Evolutionary conservation across 2,797 vertebrate species (phyloP).

Genomic region (Pseudochirops corinnae): DNA sequence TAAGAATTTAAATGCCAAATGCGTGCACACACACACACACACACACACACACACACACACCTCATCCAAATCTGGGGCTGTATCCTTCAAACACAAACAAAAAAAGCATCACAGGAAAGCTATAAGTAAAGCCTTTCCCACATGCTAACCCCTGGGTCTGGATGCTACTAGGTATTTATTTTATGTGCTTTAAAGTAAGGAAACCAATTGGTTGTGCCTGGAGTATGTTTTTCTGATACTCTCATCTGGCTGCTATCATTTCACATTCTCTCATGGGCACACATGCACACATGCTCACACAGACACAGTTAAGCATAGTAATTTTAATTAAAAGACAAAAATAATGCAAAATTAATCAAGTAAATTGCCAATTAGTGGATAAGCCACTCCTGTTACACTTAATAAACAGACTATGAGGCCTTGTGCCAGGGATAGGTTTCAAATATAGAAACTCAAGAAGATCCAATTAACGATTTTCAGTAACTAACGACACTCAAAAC

Average conservation of each 20-base stretch:
- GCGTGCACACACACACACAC: not conserved
- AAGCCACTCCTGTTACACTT: constrained; percentile 76
- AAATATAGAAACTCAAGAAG: not conserved
- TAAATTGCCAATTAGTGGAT: constrained; percentile 82
- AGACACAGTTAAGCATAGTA: constrained; percentile 80
- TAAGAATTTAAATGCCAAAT: not conserved
- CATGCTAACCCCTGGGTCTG: constrained; percentile 27
- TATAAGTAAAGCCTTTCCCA: constrained; percentile 38
- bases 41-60: not conserved
- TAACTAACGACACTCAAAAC: not conserved
- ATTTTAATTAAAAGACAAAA: constrained; percentile 85
- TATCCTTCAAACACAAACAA: constrained; percentile 25
- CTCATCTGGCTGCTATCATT: constrained; percentile 49
- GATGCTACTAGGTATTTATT: constrained; percentile 48
- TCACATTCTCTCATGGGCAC: constrained; percentile 37
- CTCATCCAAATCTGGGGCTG: constrained; percentile 12
- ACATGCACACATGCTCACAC: constrained; percentile 60
- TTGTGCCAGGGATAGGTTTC: constrained; percentile 36
- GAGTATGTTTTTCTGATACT: constrained; percentile 55
- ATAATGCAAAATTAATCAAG: constrained; percentile 78
- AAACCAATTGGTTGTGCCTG: constrained; percentile 58
- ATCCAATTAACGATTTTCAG: not conserved
- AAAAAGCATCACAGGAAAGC: constrained; percentile 55
- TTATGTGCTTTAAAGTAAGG: constrained; percentile 56
- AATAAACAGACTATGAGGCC: constrained; percentile 45